Evolutionary conservation across 2,797 vertebrate species (phyloP).

Genomic region (Microchirus variegatus): DNA sequence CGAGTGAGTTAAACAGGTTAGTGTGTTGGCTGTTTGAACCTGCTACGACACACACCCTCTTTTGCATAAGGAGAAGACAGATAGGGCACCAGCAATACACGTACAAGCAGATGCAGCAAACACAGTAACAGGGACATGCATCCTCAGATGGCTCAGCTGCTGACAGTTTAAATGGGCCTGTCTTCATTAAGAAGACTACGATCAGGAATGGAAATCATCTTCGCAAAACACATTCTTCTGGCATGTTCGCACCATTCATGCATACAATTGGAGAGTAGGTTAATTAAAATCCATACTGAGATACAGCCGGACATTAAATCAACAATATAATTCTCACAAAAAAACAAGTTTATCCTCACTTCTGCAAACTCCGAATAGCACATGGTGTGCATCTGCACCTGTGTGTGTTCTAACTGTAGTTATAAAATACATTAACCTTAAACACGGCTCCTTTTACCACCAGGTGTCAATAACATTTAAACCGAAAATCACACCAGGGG

Average conservation of each 20-base stretch:
- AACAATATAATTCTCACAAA: no score
- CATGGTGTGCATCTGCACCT: no score
- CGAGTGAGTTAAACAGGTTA: constrained; percentile 78
- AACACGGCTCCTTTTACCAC: neutral
- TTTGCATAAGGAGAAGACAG: constrained; percentile 21
- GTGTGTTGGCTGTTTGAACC: constrained; percentile 72
- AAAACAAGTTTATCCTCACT: no score
- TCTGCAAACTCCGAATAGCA: no score
- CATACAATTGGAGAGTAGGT: neutral
- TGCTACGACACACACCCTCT: constrained; percentile 55
- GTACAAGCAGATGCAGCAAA: constrained; percentile 14
- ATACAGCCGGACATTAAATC: no score
- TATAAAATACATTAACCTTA: no score
- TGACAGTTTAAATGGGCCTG: constrained; percentile 8
- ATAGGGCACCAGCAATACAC: constrained; percentile 17
- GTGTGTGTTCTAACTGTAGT: no score
- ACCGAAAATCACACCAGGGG: neutral
- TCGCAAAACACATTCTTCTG: constrained; percentile 8
- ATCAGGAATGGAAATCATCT: neutral
- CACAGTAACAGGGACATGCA: constrained; percentile 6
- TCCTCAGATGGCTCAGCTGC: constrained; percentile 14
- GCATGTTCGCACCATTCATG: constrained; percentile 1
- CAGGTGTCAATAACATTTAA: neutral
- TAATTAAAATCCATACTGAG: neutral
- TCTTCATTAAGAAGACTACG: constrained; percentile 15